A percentile compares a stretch with the other conserved stretches of the same genome.
These are phyloP conservation scores for Dromius quadrimaculatus DNA, from an alignment of 2,888 invertebrate species.

Conservation along the genomic window DNA sequence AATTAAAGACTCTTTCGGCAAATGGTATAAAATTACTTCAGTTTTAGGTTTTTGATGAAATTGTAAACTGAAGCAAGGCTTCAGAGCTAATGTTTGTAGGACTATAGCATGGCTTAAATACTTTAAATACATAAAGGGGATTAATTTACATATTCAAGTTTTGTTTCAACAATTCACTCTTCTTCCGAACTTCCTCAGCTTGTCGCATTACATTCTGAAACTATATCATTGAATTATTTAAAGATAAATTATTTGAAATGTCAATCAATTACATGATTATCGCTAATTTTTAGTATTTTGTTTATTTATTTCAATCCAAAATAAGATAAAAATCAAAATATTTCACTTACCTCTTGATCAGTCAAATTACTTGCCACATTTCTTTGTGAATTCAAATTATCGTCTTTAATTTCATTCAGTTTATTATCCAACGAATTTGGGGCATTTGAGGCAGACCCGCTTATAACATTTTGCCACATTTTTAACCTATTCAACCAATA, in stretches of 20 bases:
- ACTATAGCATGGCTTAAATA: conserved; percentile 17
- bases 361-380: background rate
- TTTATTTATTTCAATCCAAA: background rate
- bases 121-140: conserved; percentile 17
- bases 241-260: background rate
- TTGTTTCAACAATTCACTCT: conserved; percentile 14
- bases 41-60: background rate
- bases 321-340: background rate
- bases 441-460: background rate
- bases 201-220: conserved; percentile 35
- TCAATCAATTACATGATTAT: background rate
- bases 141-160: conserved; percentile 30
- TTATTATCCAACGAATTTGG: conserved; percentile 21
- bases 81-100: conserved; percentile 7
- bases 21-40: conserved; percentile 13
- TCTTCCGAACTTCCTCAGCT: conserved; percentile 30
- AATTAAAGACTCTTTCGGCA: background rate
- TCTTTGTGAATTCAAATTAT: conserved; percentile 23
- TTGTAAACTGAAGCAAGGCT: conserved; percentile 1
- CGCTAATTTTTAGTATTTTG: background rate
- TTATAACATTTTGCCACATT: conserved; percentile 29
- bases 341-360: conserved; percentile 41
- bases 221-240: conserved; percentile 7
- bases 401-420: conserved; percentile 24
- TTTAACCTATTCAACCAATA: conserved; percentile 42